These are phyloP conservation scores for Phoxinus phoxinus DNA, from an alignment of 2,113 vertebrate species.

Conservation along the genomic window DNA sequence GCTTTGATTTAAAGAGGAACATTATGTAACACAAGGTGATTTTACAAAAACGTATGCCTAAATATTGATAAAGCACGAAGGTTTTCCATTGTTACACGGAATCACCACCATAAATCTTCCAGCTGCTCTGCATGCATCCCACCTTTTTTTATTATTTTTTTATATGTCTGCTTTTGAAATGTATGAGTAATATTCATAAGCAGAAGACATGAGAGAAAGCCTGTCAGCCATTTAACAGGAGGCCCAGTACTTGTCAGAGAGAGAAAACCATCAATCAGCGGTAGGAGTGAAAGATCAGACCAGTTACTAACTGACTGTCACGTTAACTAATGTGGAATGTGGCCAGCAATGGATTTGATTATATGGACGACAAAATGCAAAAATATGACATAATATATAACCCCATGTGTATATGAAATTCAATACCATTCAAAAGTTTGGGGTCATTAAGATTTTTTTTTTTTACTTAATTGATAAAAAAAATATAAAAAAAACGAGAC, in stretches of 20 bases:
- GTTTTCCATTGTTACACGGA: slow-evolving; percentile 17
- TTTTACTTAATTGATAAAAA: no score
- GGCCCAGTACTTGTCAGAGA: not conserved
- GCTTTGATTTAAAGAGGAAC: slow-evolving; percentile 16
- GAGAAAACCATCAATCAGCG: not conserved
- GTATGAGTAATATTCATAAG: slow-evolving; percentile 16
- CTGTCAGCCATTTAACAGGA: slow-evolving; percentile 18
- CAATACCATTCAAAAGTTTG: not conserved
- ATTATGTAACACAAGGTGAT: not conserved
- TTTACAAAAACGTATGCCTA: not conserved
- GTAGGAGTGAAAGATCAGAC: not conserved
- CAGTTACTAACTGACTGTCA: not conserved
- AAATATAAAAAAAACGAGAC: no score
- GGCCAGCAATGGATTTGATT: not conserved
- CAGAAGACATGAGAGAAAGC: not conserved
- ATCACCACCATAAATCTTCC: not conserved
- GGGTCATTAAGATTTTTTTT: not conserved
- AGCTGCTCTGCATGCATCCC: not conserved
- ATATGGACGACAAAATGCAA: not conserved
- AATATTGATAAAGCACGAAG: not conserved
- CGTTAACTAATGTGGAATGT: not conserved
- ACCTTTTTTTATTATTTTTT: not conserved
- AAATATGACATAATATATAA: not conserved
- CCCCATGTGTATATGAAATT: not conserved
- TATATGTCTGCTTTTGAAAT: not conserved